Conservation (phyloP, 2,113 vertebrate genomes). For the Synchiropus splendidus region DNA sequence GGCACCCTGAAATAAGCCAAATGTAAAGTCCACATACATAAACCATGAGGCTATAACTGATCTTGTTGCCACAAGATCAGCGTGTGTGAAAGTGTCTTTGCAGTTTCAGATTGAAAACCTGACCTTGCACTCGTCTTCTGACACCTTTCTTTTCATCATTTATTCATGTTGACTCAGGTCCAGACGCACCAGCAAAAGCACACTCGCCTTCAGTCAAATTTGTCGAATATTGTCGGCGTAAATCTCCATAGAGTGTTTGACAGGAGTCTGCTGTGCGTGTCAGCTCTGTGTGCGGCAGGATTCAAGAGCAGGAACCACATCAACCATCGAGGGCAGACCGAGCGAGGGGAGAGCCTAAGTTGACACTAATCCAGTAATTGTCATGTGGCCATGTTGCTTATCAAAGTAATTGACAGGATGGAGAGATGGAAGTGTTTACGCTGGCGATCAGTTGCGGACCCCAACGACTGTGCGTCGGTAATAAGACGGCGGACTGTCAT, state of each 20-base stretch:
- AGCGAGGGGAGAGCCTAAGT: conserved; percentile 19
- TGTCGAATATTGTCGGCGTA: conserved; percentile 29
- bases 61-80: too few species aligned
- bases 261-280: conserved; percentile 24
- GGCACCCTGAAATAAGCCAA: too few species aligned
- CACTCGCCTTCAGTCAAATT: conserved; percentile 13
- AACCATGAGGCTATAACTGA: too few species aligned
- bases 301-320: conserved; percentile 16
- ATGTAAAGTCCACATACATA: too few species aligned
- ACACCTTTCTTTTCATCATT: conserved; percentile 43
- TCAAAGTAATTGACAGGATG: conserved; percentile 49
- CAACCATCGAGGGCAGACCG: conserved; percentile 26
- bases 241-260: conserved; percentile 45
- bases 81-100: too few species aligned
- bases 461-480: conserved; percentile 15
- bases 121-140: conserved; percentile 32
- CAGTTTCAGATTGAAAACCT: conserved; percentile 28
- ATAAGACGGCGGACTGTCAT: conserved; percentile 25
- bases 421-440: conserved; percentile 26
- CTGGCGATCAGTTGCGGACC: conserved; percentile 3
- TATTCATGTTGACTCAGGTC: conserved; percentile 41
- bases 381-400: conserved; percentile 32
- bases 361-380: conserved; percentile 51
- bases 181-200: conserved; percentile 9
- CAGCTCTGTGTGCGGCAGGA: conserved; percentile 13